Evolutionary conservation across 2,888 invertebrate species (phyloP).

Genomic region (Arge pagana): DNA sequence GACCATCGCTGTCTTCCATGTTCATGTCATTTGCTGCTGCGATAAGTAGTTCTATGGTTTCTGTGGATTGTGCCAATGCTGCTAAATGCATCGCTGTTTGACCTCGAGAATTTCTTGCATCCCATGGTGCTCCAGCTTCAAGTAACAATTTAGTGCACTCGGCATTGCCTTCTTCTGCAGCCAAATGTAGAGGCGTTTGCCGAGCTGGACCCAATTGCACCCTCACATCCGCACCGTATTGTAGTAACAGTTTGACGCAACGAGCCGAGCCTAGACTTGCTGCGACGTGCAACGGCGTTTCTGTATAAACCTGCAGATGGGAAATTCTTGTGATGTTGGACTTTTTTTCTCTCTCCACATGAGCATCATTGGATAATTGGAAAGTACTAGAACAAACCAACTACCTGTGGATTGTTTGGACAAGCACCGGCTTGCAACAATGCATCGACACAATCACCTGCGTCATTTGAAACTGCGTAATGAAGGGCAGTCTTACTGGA

Average conservation of each 20-base stretch:
- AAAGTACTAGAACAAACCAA: neutral
- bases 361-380: no score
- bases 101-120: conserved; percentile 73
- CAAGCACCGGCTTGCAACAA: conserved; percentile 78
- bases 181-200: conserved; percentile 83
- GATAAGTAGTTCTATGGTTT: conserved; percentile 75
- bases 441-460: conserved; percentile 73
- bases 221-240: conserved; percentile 78
- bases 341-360: no score
- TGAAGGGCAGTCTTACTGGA: conserved; percentile 68
- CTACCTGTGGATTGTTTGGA: conserved; percentile 80
- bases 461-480: conserved; percentile 80
- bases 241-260: conserved; percentile 74
- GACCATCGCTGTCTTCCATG: conserved; percentile 72
- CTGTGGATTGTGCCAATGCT: conserved; percentile 77
- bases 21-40: conserved; percentile 68
- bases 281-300: conserved; percentile 83
- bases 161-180: conserved; percentile 84
- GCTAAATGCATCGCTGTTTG: conserved; percentile 88
- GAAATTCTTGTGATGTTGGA: conserved; percentile 6
- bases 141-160: conserved; percentile 76
- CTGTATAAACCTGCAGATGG: conserved; percentile 71
- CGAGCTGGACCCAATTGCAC: conserved; percentile 73
- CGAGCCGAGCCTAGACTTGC: conserved; percentile 73
- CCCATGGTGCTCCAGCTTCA: conserved; percentile 76